These are phyloP conservation scores for Moxostoma hubbsi DNA, from an alignment of 2,797 vertebrate genomes.

Conservation along the genomic window DNA sequence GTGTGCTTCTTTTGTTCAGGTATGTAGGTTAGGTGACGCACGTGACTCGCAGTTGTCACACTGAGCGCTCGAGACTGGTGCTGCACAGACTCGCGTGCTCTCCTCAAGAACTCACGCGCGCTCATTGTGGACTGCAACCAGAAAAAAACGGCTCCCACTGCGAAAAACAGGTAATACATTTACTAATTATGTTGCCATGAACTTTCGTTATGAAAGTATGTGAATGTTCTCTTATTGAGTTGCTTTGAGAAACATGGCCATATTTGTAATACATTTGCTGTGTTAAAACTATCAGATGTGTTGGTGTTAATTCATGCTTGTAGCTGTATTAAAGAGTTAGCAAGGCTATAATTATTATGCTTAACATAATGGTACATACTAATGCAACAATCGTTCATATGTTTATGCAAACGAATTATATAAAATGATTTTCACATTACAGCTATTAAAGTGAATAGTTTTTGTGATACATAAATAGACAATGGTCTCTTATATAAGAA, in stretches of 20 bases:
- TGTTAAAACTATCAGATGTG: conserved; percentile 3
- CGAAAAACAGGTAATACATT: conserved; percentile 29
- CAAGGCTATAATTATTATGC: too few species aligned
- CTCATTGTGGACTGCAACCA: conserved; percentile 11
- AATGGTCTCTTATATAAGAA: background rate
- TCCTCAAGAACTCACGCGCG: conserved; percentile 1
- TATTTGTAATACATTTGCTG: background rate
- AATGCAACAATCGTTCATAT: background rate
- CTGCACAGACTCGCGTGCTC: conserved; percentile 3
- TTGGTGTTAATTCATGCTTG: too few species aligned
- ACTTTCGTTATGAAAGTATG: conserved; percentile 4
- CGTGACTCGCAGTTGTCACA: conserved; percentile 13
- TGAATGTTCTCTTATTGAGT: background rate
- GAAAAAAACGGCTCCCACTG: background rate
- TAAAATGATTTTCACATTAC: background rate
- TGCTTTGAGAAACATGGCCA: background rate
- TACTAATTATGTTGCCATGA: background rate
- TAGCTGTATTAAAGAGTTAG: too few species aligned
- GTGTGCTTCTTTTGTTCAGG: conserved; percentile 38
- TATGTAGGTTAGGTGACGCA: conserved; percentile 35
- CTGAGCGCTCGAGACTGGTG: conserved; percentile 19
- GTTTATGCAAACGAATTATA: background rate
- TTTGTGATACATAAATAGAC: background rate
- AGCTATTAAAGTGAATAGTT: background rate
- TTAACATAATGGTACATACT: background rate